A percentile compares a stretch with the other conserved stretches of the same genome.
These are phyloP conservation scores for Dugesia japonica DNA, from an alignment of 2,888 invertebrate species.

Conservation along the genomic window DNA sequence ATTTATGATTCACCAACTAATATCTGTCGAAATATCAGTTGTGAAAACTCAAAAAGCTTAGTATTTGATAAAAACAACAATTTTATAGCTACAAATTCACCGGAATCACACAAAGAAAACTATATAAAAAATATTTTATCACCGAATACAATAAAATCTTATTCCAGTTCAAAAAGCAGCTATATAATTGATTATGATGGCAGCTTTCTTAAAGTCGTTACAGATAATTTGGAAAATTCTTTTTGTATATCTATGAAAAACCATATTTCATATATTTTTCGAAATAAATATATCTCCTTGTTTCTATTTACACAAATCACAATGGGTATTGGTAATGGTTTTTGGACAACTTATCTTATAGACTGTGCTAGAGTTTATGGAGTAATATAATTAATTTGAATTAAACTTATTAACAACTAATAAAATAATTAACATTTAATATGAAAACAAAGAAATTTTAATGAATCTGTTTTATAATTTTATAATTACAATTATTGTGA, in stretches of 20 bases:
- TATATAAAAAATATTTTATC: background rate
- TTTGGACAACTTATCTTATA: background rate
- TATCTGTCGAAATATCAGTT: background rate
- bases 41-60: background rate
- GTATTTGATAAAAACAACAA: too few species aligned
- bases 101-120: background rate
- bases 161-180: background rate
- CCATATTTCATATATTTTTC: background rate
- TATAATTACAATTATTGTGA: too few species aligned
- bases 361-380: background rate
- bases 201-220: background rate
- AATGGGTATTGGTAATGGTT: background rate
- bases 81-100: background rate
- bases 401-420: too few species aligned
- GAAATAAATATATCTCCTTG: background rate
- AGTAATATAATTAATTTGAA: background rate
- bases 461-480: too few species aligned
- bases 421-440: too few species aligned
- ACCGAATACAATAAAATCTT: background rate
- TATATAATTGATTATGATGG: background rate
- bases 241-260: background rate
- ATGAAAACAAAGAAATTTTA: too few species aligned
- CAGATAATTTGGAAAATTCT: background rate
- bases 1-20: background rate
- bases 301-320: background rate